Evolutionary conservation across 2,888 invertebrate species (phyloP).

Genomic region (Catotricha subobsoleta): DNA sequence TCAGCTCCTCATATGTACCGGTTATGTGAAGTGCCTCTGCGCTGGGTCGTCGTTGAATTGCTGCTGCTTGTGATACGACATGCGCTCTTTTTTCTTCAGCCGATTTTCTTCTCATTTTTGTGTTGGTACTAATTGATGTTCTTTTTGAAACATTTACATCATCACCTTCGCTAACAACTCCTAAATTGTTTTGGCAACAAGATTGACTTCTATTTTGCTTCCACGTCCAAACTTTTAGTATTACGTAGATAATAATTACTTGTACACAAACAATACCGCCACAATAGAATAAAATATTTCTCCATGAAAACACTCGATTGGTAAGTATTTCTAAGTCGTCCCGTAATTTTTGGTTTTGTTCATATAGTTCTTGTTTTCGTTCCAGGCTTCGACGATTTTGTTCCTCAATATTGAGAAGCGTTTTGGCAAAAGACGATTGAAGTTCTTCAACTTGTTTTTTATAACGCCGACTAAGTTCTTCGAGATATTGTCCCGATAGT

Average conservation of each 20-base stretch:
- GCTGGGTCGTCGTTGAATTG: constrained; percentile 49
- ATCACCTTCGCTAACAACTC: constrained; percentile 14
- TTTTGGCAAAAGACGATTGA: constrained; percentile 67
- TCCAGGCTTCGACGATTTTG: constrained; percentile 50
- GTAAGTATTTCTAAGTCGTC: constrained; percentile 46
- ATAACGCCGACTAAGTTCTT: constrained; percentile 86
- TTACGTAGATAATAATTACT: constrained; percentile 17
- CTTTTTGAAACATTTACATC: constrained; percentile 27
- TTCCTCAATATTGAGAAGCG: constrained; percentile 51
- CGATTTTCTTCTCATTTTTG: neutral
- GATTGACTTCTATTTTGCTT: constrained; percentile 9
- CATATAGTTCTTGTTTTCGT: constrained; percentile 59
- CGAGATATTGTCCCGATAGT: constrained; percentile 86
- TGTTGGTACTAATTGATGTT: constrained; percentile 46
- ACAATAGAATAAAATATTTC: constrained; percentile 8
- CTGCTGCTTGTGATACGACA: constrained; percentile 32
- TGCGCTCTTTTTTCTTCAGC: constrained; percentile 15
- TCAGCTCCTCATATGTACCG: constrained; percentile 39
- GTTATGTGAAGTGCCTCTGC: constrained; percentile 48
- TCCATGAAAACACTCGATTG: constrained; percentile 34
- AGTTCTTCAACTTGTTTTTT: constrained; percentile 94
- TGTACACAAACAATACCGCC: constrained; percentile 13
- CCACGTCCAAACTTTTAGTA: constrained; percentile 2
- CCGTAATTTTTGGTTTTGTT: constrained; percentile 51
- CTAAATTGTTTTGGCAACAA: constrained; percentile 16